phyloP scores from a whole-genome alignment of 2,113 vertebrate genomes.

The Craseonycteris thonglongyai region DNA sequence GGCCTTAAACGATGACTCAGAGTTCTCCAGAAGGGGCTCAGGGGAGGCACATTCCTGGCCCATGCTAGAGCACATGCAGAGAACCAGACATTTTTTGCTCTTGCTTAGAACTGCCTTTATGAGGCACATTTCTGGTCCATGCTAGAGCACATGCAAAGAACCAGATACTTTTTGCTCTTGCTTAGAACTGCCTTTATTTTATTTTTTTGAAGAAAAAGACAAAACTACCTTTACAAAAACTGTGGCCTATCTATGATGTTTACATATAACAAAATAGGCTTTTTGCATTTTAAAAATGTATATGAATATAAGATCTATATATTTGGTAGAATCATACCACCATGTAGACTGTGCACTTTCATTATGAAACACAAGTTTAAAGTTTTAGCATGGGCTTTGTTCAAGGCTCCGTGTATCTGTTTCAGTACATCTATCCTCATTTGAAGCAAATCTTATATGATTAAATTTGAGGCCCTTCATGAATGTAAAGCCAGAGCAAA shows the following conservation, averaged over 20 bases:
- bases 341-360: neutral
- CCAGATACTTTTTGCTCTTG: neutral
- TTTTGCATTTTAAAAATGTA: neutral
- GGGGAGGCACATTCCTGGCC: neutral
- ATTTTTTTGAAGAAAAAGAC: neutral
- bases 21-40: neutral
- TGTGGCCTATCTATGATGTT: neutral
- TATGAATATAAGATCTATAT: neutral
- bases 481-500: neutral
- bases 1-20: neutral
- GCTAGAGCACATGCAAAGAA: neutral
- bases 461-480: neutral
- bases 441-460: neutral
- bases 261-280: neutral
- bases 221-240: neutral
- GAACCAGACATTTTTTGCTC: neutral
- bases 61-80: neutral
- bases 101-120: neutral
- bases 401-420: neutral
- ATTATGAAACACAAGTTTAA: neutral
- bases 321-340: neutral
- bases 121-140: neutral
- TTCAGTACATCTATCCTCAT: neutral
- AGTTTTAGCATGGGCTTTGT: neutral
- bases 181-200: neutral